A percentile compares a stretch with the other conserved stretches of the same genome.
Conservation (phyloP, 2,113 vertebrate species). For the Corydoras maculifer region DNA sequence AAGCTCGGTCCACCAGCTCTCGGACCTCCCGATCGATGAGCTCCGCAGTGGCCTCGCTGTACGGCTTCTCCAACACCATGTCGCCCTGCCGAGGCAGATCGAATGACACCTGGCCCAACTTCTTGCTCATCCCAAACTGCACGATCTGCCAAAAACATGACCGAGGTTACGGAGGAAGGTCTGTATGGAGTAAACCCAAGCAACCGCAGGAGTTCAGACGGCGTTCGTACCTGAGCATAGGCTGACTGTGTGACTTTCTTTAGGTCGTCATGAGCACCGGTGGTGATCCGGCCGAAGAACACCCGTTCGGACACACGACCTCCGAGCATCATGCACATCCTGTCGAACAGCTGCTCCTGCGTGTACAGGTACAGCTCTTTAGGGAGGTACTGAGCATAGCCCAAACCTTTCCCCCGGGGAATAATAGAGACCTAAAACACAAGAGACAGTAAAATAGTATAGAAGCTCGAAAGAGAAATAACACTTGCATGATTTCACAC, state of each 20-base stretch:
- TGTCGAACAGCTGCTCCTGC: conserved; percentile 58
- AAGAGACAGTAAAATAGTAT: no score
- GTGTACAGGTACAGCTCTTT: conserved; percentile 60
- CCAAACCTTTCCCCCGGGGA: conserved; percentile 56
- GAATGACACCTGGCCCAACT: conserved; percentile 64
- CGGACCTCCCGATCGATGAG: conserved; percentile 72
- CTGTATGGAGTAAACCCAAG: background rate
- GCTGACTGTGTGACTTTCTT: conserved; percentile 61
- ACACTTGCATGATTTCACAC: no score
- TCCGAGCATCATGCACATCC: conserved; percentile 63
- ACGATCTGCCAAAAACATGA: conserved; percentile 46
- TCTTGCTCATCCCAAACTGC: conserved; percentile 65
- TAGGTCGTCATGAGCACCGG: conserved; percentile 60
- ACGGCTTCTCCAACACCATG: conserved; percentile 52
- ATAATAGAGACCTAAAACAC: conserved; percentile 60
- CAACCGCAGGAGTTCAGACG: background rate
- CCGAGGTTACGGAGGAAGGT: background rate
- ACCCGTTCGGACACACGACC: conserved; percentile 62
- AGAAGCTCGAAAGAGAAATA: no score
- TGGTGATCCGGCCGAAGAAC: conserved; percentile 60
- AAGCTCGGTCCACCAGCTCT: conserved; percentile 55
- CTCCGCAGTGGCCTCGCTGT: conserved; percentile 60
- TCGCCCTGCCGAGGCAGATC: conserved; percentile 50
- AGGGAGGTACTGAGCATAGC: conserved; percentile 61
- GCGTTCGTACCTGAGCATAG: conserved; percentile 56